Percentiles rank a stretch among this genome's conserved stretches.
These are phyloP conservation scores for Catocala sponsa DNA, from an alignment of 2,888 invertebrate genomes.

Conservation along the genomic window DNA sequence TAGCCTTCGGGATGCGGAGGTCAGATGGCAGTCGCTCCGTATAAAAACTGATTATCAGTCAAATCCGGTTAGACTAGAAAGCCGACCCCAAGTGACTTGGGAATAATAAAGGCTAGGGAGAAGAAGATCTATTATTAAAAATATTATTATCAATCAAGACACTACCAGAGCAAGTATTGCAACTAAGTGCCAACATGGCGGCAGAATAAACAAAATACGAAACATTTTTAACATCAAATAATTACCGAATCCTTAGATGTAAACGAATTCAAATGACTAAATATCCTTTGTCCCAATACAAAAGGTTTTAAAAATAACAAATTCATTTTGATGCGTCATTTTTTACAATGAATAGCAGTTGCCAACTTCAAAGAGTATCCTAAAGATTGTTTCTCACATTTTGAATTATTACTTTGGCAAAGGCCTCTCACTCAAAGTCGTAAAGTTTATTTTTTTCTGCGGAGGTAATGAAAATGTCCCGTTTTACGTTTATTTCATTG, in stretches of 20 bases:
- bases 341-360: constrained; percentile 41
- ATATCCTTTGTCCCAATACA: constrained; percentile 16
- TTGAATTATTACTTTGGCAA: constrained; percentile 43
- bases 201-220: too few species aligned
- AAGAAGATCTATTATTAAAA: too few species aligned
- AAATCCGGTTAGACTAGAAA: too few species aligned
- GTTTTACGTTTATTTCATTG: constrained; percentile 45
- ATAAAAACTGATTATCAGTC: too few species aligned
- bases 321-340: constrained; percentile 48
- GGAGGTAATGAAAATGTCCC: constrained; percentile 52
- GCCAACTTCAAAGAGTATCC: constrained; percentile 43
- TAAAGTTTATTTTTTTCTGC: constrained; percentile 44
- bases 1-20: too few species aligned
- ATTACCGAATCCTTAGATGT: neutral
- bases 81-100: too few species aligned
- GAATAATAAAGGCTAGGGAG: too few species aligned
- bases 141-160: too few species aligned
- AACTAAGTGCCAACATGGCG: too few species aligned
- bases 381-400: constrained; percentile 37
- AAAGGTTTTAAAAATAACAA: constrained; percentile 21
- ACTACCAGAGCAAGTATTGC: too few species aligned
- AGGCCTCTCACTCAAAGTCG: constrained; percentile 37
- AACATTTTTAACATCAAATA: too few species aligned
- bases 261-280: neutral
- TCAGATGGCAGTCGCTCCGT: too few species aligned